phyloP scores from a whole-genome alignment of 2,113 vertebrate genomes.

The Asarcornis scutulata region DNA sequence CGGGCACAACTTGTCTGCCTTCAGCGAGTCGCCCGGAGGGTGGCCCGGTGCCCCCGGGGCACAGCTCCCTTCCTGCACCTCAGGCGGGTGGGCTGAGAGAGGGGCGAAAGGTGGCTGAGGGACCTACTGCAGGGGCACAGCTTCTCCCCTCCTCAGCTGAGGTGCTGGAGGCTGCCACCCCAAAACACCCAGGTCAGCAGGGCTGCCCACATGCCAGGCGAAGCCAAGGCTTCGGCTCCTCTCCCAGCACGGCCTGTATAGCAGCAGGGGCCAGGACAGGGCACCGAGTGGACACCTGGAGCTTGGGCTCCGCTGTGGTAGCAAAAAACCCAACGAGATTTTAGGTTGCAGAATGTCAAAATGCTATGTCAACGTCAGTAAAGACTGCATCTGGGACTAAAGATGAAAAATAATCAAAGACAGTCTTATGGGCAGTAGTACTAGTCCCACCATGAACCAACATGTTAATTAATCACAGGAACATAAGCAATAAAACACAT shows the following conservation, averaged over 20 bases:
- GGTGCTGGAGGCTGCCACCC: no score
- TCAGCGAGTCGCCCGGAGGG: no score
- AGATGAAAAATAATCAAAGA: neutral
- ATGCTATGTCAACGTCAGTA: no score
- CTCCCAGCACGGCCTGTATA: no score
- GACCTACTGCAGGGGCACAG: neutral
- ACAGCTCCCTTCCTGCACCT: neutral
- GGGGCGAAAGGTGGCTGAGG: fast-evolving
- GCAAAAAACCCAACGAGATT: neutral
- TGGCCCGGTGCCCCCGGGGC: neutral
- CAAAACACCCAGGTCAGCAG: no score
- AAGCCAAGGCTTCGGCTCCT: no score
- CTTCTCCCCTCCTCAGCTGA: neutral
- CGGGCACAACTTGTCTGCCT: neutral
- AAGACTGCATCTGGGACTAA: no score
- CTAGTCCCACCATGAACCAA: neutral
- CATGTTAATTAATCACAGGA: neutral
- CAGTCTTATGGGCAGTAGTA: neutral
- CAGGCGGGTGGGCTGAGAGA: neutral
- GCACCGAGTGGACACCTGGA: neutral
- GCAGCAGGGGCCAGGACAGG: neutral
- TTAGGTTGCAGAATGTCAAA: no score
- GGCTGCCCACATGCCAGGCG: no score
- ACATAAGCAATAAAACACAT: neutral
- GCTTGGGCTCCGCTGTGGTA: neutral